phyloP scores from a whole-genome alignment of 2,797 vertebrate genomes.

The Acanthornis magna region DNA sequence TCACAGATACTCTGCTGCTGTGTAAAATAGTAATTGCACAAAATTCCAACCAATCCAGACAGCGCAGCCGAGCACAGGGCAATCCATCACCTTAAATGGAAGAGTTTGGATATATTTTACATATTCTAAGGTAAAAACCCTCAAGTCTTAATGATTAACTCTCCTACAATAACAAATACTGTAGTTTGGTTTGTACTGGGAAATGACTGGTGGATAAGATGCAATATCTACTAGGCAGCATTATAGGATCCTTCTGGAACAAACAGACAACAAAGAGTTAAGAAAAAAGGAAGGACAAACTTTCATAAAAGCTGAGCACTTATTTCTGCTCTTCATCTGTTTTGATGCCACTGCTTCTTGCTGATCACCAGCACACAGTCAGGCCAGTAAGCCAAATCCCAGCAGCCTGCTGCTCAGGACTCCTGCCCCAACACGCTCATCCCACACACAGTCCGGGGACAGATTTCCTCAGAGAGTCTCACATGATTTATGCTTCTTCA shows the following conservation, averaged over 20 bases:
- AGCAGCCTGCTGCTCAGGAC: no score
- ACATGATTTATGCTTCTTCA: neutral
- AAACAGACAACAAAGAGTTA: neutral
- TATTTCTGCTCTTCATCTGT: neutral
- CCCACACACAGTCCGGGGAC: fast-evolving
- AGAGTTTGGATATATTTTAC: neutral
- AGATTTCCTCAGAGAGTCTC: neutral
- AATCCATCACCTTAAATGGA: neutral
- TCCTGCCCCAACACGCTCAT: neutral
- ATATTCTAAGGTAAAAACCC: neutral
- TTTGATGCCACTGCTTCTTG: neutral
- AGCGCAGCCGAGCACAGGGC: neutral
- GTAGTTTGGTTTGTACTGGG: neutral
- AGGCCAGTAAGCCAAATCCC: neutral
- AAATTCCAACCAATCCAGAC: neutral
- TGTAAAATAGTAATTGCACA: neutral
- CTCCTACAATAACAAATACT: neutral
- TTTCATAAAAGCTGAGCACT: neutral
- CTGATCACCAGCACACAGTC: neutral
- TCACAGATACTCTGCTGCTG: neutral
- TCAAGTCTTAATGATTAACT: neutral
- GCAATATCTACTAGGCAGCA: neutral
- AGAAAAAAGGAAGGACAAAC: neutral
- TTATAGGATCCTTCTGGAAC: neutral
- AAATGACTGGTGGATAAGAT: neutral